These are phyloP conservation scores for Dendrophyllia cribrosa DNA, from an alignment of 64 coral and sea anemone species.

Conservation along the genomic window DNA sequence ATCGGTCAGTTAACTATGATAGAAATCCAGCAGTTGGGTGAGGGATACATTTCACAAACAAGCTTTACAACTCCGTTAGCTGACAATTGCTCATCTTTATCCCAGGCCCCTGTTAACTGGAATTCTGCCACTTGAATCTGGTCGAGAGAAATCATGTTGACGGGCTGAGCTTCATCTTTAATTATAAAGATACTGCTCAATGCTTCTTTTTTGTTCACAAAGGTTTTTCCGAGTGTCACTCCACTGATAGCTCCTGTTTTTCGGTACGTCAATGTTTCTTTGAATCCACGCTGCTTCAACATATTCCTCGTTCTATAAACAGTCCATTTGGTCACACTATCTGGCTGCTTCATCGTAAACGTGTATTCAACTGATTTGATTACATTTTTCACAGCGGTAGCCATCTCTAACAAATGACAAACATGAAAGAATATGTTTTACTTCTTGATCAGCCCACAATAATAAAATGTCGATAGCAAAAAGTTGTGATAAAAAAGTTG, in stretches of 20 bases:
- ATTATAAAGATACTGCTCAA: background rate
- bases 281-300: background rate
- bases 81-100: background rate
- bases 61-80: background rate
- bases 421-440: too few species aligned
- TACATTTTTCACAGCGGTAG: background rate
- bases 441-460: too few species aligned
- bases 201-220: background rate
- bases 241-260: background rate
- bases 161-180: background rate
- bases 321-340: background rate
- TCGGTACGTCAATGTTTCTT: background rate
- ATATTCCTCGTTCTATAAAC: background rate
- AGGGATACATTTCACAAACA: conserved; percentile 21
- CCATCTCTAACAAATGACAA: too few species aligned
- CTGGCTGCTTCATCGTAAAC: background rate
- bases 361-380: background rate
- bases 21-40: background rate
- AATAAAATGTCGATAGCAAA: too few species aligned
- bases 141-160: background rate
- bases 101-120: background rate
- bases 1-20: background rate
- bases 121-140: background rate
- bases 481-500: too few species aligned
- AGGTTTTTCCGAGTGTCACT: background rate